Base-by-base conservation (phyloP, 2,888 invertebrate genomes). In the Drosophila borealis region DNA sequence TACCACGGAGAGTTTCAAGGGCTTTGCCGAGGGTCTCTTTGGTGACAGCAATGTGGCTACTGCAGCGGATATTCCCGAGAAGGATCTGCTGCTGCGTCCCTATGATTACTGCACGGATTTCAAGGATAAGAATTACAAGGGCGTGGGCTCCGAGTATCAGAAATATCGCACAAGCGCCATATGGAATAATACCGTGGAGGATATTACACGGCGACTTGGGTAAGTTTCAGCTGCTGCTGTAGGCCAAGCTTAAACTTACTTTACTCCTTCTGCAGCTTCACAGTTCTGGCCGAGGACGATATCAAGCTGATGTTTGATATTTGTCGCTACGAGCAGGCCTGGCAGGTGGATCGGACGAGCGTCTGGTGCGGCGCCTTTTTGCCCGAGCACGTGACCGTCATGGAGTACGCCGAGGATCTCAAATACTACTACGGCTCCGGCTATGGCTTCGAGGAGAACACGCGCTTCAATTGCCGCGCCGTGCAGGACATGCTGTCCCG, bases 281-380 rank as follows among this genome's bases (percentile, higher is more conserved):
- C 78, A n/a, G 89, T 88, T 8, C 53, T 92, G 46, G 93, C 94
- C 60, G 90, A 92, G 62, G 93, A 93, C 0, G 92, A 94, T 8
- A 92, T 97, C 11, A 90, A 93, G 53, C 92, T 94, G 48, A 95
- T 97, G 93, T 97, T 96, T 89, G 95, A 96, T 74, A 95, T 96
- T 93, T 97, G 97, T 84, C 94, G 96, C 2, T 96, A 95, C 90
- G 95, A 96, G 81, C 96, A 96, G 90, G 95, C 97, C 0, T 96
- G 96, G 96, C 94, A 94, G 54, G 93, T 96, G 70, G 88, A 93
- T 78, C 90, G 94, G 84, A 92, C 93, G 87, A 96, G 96, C 1
- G 93, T 96, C 0, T 97, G 97, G 97, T 97, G 97, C 89, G 94
- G 95, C 29, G 95, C 93, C 0, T 97, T 97, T 90, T 94, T 94